Evolutionary conservation across 2,797 vertebrate genomes (phyloP), one percentile per base, ranked within the genome.

Genomic region (Paratrypauchen microcephalus): DNA sequence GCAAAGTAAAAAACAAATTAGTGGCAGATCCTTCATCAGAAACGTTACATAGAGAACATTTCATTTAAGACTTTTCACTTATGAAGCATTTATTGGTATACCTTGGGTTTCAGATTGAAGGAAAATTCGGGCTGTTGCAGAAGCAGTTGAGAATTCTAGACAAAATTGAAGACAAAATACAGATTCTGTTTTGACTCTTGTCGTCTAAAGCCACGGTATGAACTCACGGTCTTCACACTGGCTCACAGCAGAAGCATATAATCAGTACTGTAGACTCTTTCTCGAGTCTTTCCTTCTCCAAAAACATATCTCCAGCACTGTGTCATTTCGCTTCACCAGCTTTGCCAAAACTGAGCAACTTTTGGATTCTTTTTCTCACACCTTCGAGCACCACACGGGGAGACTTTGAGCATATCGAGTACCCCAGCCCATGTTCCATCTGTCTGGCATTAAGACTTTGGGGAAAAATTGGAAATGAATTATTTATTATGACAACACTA

Each of bases 271-370:
- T 79, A 85, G 28, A 71, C 82, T 71, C 68, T 71, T 78, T 74
- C 81, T 83, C 84, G 78, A 75, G 69, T 82, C 77, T 85, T 84
- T 76, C 88, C 88, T 85, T 92, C 95, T 96, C 94, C 57, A 32
- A 93, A 92, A 94, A 94, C 90, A 88, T 94, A 92, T 95, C 94
- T 94, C 93, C 93, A 95, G 95, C 97, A 97, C 97, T 99, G 97
- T 99, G 97, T 97, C 92, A 94, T 87, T 92, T 90, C 89, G 91
- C 85, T 89, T 88, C 90, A 93, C 92, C 93, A 93, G 92, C 89
- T 94, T 94, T 91, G 91, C 93, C 92, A 93, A 93, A 90, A 89
- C 88, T 89, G 86, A 91, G 87, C 88, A 87, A 83, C 58, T 36
- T 60, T 30, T 78, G 81, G n/a, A 21, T 61, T 36, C 0, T n/a